A percentile compares a stretch with the other conserved stretches of the same genome.
phyloP scores from a whole-genome alignment of 2,888 invertebrate species.

The Tribolium freemani region DNA sequence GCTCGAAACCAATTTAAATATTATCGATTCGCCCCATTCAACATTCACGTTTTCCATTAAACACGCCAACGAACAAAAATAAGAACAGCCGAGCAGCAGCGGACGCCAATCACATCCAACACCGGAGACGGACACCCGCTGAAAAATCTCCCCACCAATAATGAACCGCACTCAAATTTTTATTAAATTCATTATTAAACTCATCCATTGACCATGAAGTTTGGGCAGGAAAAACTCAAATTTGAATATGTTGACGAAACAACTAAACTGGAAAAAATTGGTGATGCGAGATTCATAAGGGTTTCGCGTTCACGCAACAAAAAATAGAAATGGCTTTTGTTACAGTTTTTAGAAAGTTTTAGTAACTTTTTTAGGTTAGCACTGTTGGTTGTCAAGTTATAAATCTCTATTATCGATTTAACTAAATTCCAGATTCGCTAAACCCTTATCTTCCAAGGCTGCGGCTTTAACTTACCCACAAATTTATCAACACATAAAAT shows the following conservation, averaged over 20 bases:
- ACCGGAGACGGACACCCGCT: neutral
- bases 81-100: slow-evolving; percentile 13
- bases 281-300: neutral
- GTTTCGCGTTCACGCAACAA: neutral
- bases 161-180: neutral
- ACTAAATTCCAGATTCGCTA: neutral
- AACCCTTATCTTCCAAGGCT: neutral
- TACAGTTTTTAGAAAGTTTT: neutral
- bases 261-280: neutral
- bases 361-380: neutral
- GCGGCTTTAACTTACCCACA: neutral
- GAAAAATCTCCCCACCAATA: neutral
- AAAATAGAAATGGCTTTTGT: neutral
- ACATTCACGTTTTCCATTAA: slow-evolving; percentile 34
- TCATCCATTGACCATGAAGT: neutral
- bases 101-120: slow-evolving; percentile 21
- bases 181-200: neutral
- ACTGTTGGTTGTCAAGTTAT: neutral
- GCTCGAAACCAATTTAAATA: slow-evolving; percentile 40
- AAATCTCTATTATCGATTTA: neutral
- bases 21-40: slow-evolving; percentile 33
- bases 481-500: neutral
- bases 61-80: slow-evolving; percentile 29
- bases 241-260: no score
- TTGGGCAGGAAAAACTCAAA: neutral